Conservation (phyloP, 1,140 invertebrate genomes). For the Ceratitis capitata region DNA sequence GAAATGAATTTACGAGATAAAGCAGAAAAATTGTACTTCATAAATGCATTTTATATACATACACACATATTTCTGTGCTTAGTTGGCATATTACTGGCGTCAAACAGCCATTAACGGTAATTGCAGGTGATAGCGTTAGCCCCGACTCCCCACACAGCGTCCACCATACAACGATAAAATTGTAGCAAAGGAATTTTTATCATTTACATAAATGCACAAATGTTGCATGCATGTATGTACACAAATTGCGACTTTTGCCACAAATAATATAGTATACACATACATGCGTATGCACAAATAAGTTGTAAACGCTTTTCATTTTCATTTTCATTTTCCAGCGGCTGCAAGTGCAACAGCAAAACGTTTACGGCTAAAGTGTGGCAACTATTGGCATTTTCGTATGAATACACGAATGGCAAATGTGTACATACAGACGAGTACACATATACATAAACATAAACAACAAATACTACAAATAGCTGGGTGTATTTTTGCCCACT, state of each 20-base stretch:
- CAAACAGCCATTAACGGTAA: background rate
- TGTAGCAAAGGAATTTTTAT: background rate
- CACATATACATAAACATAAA: background rate
- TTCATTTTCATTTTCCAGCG: conserved; percentile 19
- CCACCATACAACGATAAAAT: background rate
- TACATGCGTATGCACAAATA: no score
- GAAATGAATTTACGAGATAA: no score
- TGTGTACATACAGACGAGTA: background rate
- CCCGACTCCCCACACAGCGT: background rate
- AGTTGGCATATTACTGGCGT: background rate
- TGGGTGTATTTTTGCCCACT: background rate
- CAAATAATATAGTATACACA: no score
- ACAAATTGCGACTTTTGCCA: background rate
- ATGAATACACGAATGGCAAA: background rate
- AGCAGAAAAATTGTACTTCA: background rate
- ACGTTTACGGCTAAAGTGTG: background rate
- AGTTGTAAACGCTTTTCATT: conserved; percentile 22
- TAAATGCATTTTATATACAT: no score
- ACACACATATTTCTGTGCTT: no score
- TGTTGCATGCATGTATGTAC: background rate
- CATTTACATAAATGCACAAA: background rate
- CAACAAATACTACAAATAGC: background rate
- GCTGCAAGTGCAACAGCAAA: background rate
- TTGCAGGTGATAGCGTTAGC: background rate
- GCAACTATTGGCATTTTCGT: background rate